Evolutionary conservation across 2,888 invertebrate species (phyloP), one percentile per base, ranked within the genome.

Genomic region (Lamproptera curius): DNA sequence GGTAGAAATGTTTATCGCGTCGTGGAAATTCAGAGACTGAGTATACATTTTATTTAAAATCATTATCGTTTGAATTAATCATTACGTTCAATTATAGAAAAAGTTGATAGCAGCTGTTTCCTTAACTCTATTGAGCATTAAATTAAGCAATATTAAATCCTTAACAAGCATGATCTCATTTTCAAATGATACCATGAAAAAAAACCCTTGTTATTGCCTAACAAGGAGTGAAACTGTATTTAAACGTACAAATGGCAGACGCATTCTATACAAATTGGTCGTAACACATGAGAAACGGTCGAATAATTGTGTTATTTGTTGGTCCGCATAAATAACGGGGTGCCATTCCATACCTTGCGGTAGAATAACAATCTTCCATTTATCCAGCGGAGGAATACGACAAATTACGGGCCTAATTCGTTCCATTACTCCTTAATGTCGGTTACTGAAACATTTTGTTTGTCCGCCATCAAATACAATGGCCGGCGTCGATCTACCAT

Each of bases 381-480:
- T 52, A 55, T 54, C 51, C 52, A 36, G 43, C 45, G 61, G 54
- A 53, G 55, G 59, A 73, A 67, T 73, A 66, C 68, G 67, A 70
- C 68, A 72, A 75, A 74, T 75, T 70, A 70, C 72, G 55, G 60
- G 64, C 68, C 69, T 75, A 76, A 78, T 79, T 76, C 78, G 71
- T 76, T 73, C 71, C 75, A 70, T 74, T 73, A 73, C 61, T 63
- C 58, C 63, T 62, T 78, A 81, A 85, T 83, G 79, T 69, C 66
- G 65, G 66, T 68, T 73, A 75, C 79, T 83, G 82, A 80, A 84
- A 81, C 76, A 81, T 76, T 73, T 76, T 81, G 79, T 83, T 82
- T 79, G 76, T 73, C 64, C 57, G 65, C 63, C 66, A 69, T 75
- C 69, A 67, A 66, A 67, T 63, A 80, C 76, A 82, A 82, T 76